Conservation (phyloP, 2,888 invertebrate genomes). For the Himalopsyche tibetana region DNA sequence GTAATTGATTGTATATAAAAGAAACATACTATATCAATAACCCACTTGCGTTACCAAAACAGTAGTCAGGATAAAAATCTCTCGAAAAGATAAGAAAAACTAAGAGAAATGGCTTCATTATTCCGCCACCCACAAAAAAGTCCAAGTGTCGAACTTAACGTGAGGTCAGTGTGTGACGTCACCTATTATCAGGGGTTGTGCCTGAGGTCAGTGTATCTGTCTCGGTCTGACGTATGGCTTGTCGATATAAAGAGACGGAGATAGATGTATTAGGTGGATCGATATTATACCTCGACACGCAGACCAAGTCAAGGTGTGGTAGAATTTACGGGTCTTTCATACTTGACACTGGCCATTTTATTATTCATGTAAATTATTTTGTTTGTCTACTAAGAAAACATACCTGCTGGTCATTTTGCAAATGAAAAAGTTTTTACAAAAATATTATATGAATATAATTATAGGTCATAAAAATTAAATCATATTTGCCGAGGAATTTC, state of each 20-base stretch:
- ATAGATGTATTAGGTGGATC: constrained; percentile 3
- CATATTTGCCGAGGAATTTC: no score
- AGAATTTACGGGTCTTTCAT: background rate
- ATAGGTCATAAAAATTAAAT: no score
- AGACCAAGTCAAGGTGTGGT: constrained; percentile 22
- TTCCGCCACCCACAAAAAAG: background rate
- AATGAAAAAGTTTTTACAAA: no score
- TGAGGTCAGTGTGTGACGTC: constrained; percentile 34
- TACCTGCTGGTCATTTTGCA: no score
- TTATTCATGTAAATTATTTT: background rate
- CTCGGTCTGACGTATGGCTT: constrained; percentile 26
- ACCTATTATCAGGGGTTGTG: background rate
- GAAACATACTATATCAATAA: no score
- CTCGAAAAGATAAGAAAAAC: no score
- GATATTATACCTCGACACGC: constrained; percentile 24
- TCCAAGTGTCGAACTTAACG: background rate
- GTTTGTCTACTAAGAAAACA: no score
- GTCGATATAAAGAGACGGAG: constrained; percentile 11
- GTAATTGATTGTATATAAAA: no score
- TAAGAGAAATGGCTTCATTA: constrained; percentile 16
- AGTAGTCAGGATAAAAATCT: no score
- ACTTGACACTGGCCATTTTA: background rate
- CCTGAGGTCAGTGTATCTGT: constrained; percentile 13
- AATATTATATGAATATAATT: no score
- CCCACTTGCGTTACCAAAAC: no score